These are phyloP conservation scores for Eueides isabella DNA, from an alignment of 1,140 invertebrate species.

Conservation along the genomic window DNA sequence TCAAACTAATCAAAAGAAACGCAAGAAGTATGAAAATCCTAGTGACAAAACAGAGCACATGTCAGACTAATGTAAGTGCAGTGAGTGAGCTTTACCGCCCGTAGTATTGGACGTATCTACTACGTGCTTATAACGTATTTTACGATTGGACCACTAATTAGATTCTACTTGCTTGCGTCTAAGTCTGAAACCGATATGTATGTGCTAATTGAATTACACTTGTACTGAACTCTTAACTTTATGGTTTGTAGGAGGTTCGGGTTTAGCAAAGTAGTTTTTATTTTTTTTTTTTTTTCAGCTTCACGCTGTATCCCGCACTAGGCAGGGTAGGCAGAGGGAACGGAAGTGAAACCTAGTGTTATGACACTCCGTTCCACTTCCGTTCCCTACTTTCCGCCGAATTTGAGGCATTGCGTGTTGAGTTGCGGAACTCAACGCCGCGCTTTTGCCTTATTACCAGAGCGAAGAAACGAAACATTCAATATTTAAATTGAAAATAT, in stretches of 20 bases:
- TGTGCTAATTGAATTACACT: not conserved
- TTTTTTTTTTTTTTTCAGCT: not conserved
- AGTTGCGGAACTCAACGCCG: too few species aligned
- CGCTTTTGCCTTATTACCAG: too few species aligned
- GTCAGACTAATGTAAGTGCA: not conserved
- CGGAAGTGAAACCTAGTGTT: too few species aligned
- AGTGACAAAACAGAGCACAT: not conserved
- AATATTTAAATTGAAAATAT: too few species aligned
- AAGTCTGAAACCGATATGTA: not conserved
- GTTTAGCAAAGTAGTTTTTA: too few species aligned
- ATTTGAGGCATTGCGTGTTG: too few species aligned
- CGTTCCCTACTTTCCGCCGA: too few species aligned
- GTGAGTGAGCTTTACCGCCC: not conserved
- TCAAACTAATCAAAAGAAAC: not conserved
- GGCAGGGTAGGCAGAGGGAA: too few species aligned
- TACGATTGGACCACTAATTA: conserved; percentile 23
- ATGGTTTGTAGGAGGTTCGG: not conserved
- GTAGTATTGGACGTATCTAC: not conserved
- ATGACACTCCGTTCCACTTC: too few species aligned
- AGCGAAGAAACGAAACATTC: too few species aligned
- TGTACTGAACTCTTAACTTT: too few species aligned
- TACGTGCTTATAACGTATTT: not conserved
- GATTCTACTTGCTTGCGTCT: not conserved
- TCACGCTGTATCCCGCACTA: not conserved
- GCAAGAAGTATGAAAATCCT: not conserved